Evolutionary conservation across 2,888 invertebrate species (phyloP).

Genomic region (Pristionchus entomophagus): DNA sequence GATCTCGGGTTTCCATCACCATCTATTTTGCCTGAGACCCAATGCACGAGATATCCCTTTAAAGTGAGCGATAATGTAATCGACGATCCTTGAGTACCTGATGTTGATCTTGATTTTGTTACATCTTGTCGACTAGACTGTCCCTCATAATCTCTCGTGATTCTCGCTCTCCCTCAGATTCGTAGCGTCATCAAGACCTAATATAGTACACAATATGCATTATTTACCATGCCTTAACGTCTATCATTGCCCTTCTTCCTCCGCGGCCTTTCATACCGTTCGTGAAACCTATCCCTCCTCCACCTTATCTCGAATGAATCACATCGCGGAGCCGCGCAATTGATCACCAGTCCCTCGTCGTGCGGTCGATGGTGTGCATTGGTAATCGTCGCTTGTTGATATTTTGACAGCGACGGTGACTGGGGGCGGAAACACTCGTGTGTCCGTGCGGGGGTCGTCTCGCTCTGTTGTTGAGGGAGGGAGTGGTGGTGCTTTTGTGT

Average conservation of each 20-base stretch:
- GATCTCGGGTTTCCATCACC: no score
- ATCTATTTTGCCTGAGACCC: no score
- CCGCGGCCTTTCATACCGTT: no score
- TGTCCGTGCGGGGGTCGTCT: background rate
- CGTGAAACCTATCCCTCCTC: no score
- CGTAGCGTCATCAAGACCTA: no score
- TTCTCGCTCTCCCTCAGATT: background rate
- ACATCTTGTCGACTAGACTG: no score
- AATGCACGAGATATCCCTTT: background rate
- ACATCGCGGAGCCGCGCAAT: background rate
- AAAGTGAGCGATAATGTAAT: no score
- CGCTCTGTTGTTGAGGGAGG: slow-evolving; percentile 6
- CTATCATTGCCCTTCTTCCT: no score
- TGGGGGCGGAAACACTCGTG: background rate
- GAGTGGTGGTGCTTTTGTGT: background rate
- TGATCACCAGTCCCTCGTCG: background rate
- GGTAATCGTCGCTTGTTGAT: background rate
- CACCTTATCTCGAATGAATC: background rate
- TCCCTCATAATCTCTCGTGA: background rate
- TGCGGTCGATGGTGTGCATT: background rate
- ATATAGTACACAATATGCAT: no score
- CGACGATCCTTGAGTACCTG: no score
- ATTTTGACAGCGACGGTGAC: background rate
- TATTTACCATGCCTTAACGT: no score
- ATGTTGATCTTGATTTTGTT: no score